These are phyloP conservation scores for Bradysia coprophila DNA, from an alignment of 1,140 invertebrate species.

Conservation along the genomic window DNA sequence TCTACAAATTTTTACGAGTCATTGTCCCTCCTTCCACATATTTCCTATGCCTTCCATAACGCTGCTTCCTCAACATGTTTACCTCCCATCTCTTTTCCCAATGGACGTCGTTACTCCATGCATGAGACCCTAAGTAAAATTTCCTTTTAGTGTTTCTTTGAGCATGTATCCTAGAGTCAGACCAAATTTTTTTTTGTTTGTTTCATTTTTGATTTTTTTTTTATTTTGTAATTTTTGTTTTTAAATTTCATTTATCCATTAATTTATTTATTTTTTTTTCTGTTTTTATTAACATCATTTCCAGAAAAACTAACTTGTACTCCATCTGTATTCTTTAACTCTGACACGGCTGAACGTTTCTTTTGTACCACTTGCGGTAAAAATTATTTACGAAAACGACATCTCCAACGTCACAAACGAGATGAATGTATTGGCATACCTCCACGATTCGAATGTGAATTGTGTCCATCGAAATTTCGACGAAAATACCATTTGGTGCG, in stretches of 20 bases:
- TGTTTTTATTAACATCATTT: neutral
- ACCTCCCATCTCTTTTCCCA: too few relatives aligned
- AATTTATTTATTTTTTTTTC: neutral
- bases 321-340: neutral
- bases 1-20: too few relatives aligned
- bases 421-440: constrained; percentile 46
- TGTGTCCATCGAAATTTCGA: constrained; percentile 35
- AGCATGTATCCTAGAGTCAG: too few relatives aligned
- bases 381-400: constrained; percentile 43
- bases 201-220: too few relatives aligned
- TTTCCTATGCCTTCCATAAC: too few relatives aligned
- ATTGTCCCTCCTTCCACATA: too few relatives aligned
- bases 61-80: too few relatives aligned
- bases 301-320: constrained; percentile 1
- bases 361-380: constrained; percentile 38
- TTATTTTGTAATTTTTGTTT: constrained; percentile 4
- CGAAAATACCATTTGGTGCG: constrained; percentile 38
- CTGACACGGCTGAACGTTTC: constrained; percentile 22
- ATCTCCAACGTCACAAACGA: constrained; percentile 38
- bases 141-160: too few relatives aligned
- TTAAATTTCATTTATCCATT: neutral
- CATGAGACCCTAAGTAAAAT: too few relatives aligned
- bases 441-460: constrained; percentile 43
- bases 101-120: too few relatives aligned
- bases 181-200: too few relatives aligned